Conservation (phyloP, 2,797 vertebrate genomes). For the Vipera ursinii region DNA sequence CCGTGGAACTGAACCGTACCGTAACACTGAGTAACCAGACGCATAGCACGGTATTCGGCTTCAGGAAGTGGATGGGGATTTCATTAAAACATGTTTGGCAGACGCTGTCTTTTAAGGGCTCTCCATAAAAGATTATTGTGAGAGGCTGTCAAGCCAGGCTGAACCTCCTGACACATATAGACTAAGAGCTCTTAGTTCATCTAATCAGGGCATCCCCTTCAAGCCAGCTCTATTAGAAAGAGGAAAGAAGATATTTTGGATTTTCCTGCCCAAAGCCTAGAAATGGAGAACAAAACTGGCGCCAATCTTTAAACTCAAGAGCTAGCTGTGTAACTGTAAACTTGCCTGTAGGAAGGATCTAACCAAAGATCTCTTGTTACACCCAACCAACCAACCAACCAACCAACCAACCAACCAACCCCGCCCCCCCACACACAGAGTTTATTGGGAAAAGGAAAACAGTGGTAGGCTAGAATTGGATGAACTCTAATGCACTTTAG, state of each 20-base stretch:
- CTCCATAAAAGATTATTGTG: background rate
- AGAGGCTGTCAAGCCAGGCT: background rate
- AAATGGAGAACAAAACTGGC: background rate
- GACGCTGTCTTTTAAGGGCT: background rate
- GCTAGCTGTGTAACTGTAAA: background rate
- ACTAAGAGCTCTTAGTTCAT: background rate
- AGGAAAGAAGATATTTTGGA: background rate
- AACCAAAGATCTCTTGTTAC: background rate
- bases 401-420: no score
- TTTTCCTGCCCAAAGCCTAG: background rate
- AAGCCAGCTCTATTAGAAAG: background rate
- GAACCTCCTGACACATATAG: background rate
- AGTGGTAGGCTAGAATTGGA: background rate
- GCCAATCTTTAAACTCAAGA: background rate
- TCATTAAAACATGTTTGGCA: background rate
- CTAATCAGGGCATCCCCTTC: background rate
- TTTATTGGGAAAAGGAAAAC: background rate
- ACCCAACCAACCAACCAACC: background rate
- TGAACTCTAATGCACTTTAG: background rate
- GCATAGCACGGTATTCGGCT: background rate
- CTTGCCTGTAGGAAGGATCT: background rate
- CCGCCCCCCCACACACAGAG: background rate
- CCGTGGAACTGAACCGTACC: background rate
- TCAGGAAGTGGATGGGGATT: background rate
- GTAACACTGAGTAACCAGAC: background rate